Evolutionary conservation across 2,797 vertebrate species (phyloP).

Genomic region (Ciconia nigra): DNA sequence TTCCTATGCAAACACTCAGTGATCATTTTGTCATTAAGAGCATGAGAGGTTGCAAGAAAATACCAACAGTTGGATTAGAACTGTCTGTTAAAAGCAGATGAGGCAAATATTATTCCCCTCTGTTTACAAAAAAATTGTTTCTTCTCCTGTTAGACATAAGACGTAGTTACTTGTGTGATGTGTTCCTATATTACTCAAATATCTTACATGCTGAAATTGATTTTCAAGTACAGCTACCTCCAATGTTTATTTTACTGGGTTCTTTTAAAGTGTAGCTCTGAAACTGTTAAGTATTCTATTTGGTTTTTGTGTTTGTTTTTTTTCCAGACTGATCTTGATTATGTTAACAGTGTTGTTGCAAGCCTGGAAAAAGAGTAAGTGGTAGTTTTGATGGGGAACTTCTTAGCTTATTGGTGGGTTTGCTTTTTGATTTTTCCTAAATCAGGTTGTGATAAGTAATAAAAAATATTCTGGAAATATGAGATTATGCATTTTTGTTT

Average conservation of each 20-base stretch:
- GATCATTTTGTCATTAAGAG: not conserved
- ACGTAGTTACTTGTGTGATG: not conserved
- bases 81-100: not conserved
- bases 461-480: not conserved
- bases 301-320: not conserved
- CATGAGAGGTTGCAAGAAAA: not conserved
- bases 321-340: conserved; percentile 89
- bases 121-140: not conserved
- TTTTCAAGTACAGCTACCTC: not conserved
- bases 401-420: not conserved
- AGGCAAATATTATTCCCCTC: not conserved
- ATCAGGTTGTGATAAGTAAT: not conserved
- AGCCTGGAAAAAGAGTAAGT: conserved; percentile 95
- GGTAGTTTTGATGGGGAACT: not conserved
- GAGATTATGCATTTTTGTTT: not conserved
- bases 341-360: conserved; percentile 88
- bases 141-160: not conserved
- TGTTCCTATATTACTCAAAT: not conserved
- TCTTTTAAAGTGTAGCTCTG: not conserved
- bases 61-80: not conserved
- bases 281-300: not conserved
- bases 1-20: not conserved
- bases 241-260: not conserved
- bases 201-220: not conserved
- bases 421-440: not conserved